Evolutionary conservation across 2,797 vertebrate genomes (phyloP), one percentile per base, ranked within the genome.

Genomic region (Aplochiton taeniatus): DNA sequence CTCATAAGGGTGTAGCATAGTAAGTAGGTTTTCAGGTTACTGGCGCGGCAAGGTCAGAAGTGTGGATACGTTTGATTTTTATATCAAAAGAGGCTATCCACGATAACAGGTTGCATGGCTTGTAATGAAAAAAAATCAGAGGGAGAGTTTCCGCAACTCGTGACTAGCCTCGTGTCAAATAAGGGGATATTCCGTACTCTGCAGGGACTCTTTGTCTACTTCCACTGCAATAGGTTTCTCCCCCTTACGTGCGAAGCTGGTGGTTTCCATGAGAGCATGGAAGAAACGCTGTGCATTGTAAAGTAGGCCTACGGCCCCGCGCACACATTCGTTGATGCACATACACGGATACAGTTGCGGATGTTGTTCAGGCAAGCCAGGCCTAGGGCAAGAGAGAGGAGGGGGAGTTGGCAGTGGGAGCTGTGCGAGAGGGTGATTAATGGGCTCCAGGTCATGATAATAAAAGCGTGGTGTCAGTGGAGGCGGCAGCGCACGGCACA

Each of bases 401-500:
- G 20, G 18, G 58, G 5, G 42, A 43, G 17, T 6, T 50, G 50
- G 61, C 20, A 62, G 72, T 80, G 74, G 83, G 77, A 79, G 80
- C 66, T 45, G 67, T 63, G 79, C 77, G 80, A 81, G 87, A 83
- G 83, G 82, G 80, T 89, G 89, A 90, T 92, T 90, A 89, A 92
- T 91, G 86, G 81, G 83, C 84, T 81, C 73, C 61, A 57, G 89
- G 89, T 90, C 89, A 86, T 80, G 66, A 85, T 82, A 90, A 89
- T 89, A 91, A 91, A 91, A 87, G 84, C 76, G 83, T 80, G 83
- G 79, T 84, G 85, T 82, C 79, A 85, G 86, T 71, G 80, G 31
- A 31, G 31, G 78, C 78, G 68, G 84, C 86, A 79, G 83, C 75
- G 83, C 76, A n/a, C 81, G 84, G 77, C 87, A 78, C 87, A 72